Percentiles rank a stretch among this genome's conserved stretches.
These are phyloP conservation scores for Scomberomorus guttatus DNA, from an alignment of 2,797 vertebrate species.

Conservation along the genomic window DNA sequence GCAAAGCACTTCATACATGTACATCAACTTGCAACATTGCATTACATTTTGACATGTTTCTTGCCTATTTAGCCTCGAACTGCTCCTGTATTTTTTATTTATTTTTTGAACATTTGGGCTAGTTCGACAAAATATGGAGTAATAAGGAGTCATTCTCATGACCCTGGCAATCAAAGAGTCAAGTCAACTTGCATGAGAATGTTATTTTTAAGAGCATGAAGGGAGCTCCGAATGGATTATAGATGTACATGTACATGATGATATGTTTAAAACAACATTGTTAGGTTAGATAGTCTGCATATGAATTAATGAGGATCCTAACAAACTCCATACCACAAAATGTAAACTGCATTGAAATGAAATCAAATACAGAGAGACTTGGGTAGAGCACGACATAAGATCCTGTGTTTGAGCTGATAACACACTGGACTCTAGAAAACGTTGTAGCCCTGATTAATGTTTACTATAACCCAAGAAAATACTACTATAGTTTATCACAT, in stretches of 20 bases:
- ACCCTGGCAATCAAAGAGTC: not conserved
- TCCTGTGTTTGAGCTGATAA: not conserved
- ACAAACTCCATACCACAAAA: not conserved
- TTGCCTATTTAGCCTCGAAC: conserved; percentile 31
- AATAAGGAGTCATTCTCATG: conserved; percentile 14
- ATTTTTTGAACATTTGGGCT: not conserved
- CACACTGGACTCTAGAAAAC: not conserved
- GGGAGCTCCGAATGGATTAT: not conserved
- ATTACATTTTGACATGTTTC: conserved; percentile 13
- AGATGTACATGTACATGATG: not conserved
- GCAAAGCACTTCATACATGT: conserved; percentile 37
- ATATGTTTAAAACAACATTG: not conserved
- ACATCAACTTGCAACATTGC: conserved; percentile 15
- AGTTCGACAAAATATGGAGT: not conserved
- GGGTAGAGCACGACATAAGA: not conserved
- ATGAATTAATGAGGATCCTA: not conserved
- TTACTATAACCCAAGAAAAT: not conserved
- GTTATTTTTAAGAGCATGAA: not conserved
- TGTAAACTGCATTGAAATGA: not conserved
- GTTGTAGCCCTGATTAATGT: not conserved
- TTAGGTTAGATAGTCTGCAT: not conserved
- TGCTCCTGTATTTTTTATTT: not conserved
- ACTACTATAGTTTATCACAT: too few relatives aligned
- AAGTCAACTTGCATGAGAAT: conserved; percentile 4
- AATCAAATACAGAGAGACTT: not conserved